These are phyloP conservation scores for Caenorhabditis panamensis DNA, from an alignment of 2,888 invertebrate species.

Conservation along the genomic window DNA sequence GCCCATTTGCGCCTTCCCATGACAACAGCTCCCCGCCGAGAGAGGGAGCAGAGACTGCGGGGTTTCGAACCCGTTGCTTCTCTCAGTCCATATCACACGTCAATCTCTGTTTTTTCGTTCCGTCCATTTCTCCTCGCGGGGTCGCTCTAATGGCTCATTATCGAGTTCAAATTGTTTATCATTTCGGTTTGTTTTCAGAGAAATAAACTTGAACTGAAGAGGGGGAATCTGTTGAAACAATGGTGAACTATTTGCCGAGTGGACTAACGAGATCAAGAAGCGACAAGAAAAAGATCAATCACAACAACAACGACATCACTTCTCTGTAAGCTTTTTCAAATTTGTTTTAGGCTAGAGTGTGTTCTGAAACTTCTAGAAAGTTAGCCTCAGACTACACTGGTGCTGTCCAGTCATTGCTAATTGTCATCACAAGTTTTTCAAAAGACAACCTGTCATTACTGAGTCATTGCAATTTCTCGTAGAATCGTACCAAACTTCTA, in stretches of 20 bases:
- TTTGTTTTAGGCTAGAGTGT: too few relatives aligned
- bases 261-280: constrained; percentile 38
- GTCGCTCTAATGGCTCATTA: constrained; percentile 1
- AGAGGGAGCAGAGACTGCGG: constrained; percentile 19
- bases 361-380: too few relatives aligned
- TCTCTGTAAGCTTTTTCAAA: too few relatives aligned
- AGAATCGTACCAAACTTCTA: too few relatives aligned
- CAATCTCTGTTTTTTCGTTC: not conserved
- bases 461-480: too few relatives aligned
- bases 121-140: constrained; percentile 5
- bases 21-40: constrained; percentile 30
- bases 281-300: constrained; percentile 36
- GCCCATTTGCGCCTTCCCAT: constrained; percentile 21
- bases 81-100: not conserved
- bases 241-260: constrained; percentile 43
- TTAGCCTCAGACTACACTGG: too few relatives aligned
- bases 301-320: constrained; percentile 47
- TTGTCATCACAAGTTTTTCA: too few relatives aligned
- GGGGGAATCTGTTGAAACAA: not conserved
- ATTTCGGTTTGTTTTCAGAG: constrained; percentile 1
- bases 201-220: too few relatives aligned
- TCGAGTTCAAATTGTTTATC: not conserved
- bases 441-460: too few relatives aligned
- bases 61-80: constrained; percentile 12
- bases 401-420: too few relatives aligned